Conservation (phyloP, 2,113 vertebrate species). For the Numida meleagris region DNA sequence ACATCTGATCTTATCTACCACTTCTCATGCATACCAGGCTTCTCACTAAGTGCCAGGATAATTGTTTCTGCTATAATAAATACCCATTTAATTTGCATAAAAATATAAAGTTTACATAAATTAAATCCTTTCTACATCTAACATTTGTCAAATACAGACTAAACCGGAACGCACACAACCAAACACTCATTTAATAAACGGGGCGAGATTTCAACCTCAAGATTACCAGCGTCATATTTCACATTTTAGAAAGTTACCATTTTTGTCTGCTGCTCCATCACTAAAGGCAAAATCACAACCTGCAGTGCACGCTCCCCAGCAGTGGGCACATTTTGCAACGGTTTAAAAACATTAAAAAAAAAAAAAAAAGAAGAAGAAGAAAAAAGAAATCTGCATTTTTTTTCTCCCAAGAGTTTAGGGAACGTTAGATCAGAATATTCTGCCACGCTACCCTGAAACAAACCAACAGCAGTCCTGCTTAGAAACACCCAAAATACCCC, state of each 20-base stretch:
- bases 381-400: background rate
- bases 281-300: slow-evolving; percentile 39
- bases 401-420: background rate
- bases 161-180: slow-evolving; percentile 49
- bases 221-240: slow-evolving; percentile 48
- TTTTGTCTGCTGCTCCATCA: slow-evolving; percentile 17
- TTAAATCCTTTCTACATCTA: slow-evolving; percentile 77
- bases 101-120: slow-evolving; percentile 84
- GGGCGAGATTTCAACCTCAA: slow-evolving; percentile 53
- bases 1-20: slow-evolving; percentile 70
- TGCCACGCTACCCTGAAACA: slow-evolving; percentile 50
- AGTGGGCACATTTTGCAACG: slow-evolving; percentile 19
- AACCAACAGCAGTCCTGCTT: slow-evolving; percentile 38
- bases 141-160: slow-evolving; percentile 73
- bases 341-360: background rate
- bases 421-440: slow-evolving; percentile 39
- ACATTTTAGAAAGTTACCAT: slow-evolving; percentile 27
- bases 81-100: slow-evolving; percentile 82
- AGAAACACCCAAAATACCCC: slow-evolving; percentile 42
- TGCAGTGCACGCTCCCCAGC: background rate
- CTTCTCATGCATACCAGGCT: slow-evolving; percentile 71
- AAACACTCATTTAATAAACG: slow-evolving; percentile 61
- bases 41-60: slow-evolving; percentile 73
- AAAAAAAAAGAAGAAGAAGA: background rate
- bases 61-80: slow-evolving; percentile 82